These are phyloP conservation scores for Xenotilapia flavipinnis DNA, from an alignment of 2,113 vertebrate genomes.

Conservation along the genomic window DNA sequence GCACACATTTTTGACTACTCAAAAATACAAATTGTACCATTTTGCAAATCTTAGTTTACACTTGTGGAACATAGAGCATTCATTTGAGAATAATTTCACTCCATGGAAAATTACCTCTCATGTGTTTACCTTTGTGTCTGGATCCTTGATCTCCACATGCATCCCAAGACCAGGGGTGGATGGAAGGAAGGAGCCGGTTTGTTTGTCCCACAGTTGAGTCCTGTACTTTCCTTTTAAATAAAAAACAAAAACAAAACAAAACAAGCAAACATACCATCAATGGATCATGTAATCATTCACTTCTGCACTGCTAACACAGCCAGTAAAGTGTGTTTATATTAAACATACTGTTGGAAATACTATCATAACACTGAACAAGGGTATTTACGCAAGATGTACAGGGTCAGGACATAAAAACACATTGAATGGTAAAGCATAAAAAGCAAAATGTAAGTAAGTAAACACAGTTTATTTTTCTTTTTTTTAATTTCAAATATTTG, in stretches of 20 bases:
- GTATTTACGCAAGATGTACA: neutral
- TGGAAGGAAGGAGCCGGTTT: constrained; percentile 79
- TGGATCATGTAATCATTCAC: neutral
- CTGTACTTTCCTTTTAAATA: constrained; percentile 82
- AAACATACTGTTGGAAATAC: neutral
- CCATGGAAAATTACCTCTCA: neutral
- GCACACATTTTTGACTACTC: neutral
- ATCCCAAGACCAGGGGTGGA: constrained; percentile 90
- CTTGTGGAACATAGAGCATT: neutral
- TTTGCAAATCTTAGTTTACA: neutral
- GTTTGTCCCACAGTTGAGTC: constrained; percentile 92
- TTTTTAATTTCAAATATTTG: neutral
- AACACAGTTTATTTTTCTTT: neutral
- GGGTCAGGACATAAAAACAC: neutral
- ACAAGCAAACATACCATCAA: neutral
- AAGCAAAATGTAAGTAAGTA: neutral
- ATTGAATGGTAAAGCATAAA: neutral
- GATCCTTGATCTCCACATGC: constrained; percentile 93
- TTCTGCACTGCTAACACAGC: neutral
- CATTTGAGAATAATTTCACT: neutral
- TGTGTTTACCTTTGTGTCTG: constrained; percentile 79
- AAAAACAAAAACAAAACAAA: neutral
- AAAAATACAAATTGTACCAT: neutral
- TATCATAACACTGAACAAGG: neutral
- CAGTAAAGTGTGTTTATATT: neutral